Base-by-base conservation (phyloP, 2,113 vertebrate genomes). In the Xerus inauris region DNA sequence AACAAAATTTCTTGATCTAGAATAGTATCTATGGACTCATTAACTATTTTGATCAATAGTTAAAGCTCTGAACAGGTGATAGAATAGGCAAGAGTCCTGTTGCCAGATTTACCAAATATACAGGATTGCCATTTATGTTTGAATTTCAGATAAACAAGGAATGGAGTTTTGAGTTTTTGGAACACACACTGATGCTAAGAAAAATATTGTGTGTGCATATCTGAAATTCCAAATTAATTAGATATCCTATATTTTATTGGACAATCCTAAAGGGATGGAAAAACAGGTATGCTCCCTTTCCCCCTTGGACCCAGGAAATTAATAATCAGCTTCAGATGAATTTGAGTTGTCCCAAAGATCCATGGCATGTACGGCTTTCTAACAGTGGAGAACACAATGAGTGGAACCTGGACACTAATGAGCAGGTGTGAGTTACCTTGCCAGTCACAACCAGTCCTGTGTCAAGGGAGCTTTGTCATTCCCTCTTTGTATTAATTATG, bases 1-100 rank as follows among this genome's bases (percentile, higher is more conserved):
- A 91, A 94, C 45, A 91, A 83, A 91, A 87, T 65, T 45, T 67
- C 79, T 67, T 47, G 64, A 69, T 47, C 64, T 84, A 54, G 80
- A 81, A 75, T 80, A 45, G 2, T 45, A 73, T 59, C 20, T 67
- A 54, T 42, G 47, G 13, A 81, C 30, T 69, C 14, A 65, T 40
- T 76, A 16, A 76, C 38, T 65, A 72, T 84, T 73, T 80, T 30
- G 85, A 51, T 30, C 71, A 75, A 59, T 75, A 85, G 40, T 91
- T 84, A 30, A 80, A 62, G 3, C 38, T 69, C 72, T 80, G 79
- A 85, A 79, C 6, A 69, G 59, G 12, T 83, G 22, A 16, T 24
- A 30, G 42, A 65, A 54, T 38, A 35, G 4, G 45, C 45, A 22
- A 71, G 32, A 94, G 40, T 75, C 9, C 26, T 35, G 17, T 76